Evolutionary conservation across 2,797 vertebrate genomes (phyloP).

Genomic region (Pseudochirops cupreus): DNA sequence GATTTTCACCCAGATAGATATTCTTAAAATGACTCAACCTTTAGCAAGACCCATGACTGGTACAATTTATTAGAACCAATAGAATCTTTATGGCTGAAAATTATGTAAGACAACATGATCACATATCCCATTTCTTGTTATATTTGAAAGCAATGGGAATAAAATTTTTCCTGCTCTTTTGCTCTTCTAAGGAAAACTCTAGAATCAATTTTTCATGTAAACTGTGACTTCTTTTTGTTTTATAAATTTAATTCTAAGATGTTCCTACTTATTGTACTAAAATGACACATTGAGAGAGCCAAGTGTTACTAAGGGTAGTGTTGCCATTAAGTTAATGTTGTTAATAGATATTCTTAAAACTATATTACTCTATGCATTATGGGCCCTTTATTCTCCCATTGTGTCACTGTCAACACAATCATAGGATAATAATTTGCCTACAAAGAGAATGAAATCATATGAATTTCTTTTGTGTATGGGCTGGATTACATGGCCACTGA

Average conservation of each 20-base stretch:
- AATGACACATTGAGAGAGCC: not conserved
- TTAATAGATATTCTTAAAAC: not conserved
- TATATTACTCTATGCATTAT: not conserved
- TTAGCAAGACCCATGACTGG: not conserved
- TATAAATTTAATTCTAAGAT: not conserved
- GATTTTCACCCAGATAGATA: not conserved
- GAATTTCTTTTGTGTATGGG: not conserved
- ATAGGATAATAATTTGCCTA: not conserved
- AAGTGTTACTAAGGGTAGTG: not conserved
- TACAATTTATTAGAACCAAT: not conserved
- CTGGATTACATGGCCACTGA: not conserved
- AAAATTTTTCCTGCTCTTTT: not conserved
- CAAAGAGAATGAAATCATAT: not conserved
- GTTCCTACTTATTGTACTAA: not conserved
- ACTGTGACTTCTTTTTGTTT: not conserved
- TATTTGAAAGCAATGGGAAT: not conserved
- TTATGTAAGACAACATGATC: not conserved
- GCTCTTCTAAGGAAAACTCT: not conserved
- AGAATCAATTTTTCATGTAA: not conserved
- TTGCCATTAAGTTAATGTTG: not conserved
- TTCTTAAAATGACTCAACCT: not conserved
- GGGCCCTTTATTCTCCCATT: not conserved
- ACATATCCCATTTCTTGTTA: not conserved
- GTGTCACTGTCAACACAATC: not conserved
- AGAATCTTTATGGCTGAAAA: not conserved